Evolutionary conservation across 2,113 vertebrate species (phyloP).

Genomic region (Onychostruthus taczanowskii): DNA sequence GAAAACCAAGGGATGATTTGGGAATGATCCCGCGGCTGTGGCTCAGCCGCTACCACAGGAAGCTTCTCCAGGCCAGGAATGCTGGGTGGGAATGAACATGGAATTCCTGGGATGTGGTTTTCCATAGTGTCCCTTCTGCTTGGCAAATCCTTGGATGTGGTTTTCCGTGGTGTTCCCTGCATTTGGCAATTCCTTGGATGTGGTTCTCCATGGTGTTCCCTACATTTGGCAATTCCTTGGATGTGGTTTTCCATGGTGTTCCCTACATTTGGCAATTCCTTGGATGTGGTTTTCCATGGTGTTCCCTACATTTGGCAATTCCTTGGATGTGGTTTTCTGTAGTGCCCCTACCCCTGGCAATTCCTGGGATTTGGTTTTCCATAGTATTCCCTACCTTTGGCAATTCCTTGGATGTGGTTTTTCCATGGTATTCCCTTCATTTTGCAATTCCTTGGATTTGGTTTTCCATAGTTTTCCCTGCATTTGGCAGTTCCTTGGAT

Average conservation of each 20-base stretch:
- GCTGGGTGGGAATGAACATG: neutral
- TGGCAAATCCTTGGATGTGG: neutral
- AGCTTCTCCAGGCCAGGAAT: neutral
- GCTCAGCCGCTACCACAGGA: neutral
- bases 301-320: rapidly evolving
- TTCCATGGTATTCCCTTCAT: rapidly evolving
- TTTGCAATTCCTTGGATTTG: neutral
- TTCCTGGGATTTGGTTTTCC: neutral
- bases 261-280: neutral
- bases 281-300: neutral
- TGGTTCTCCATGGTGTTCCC: neutral
- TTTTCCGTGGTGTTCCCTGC: neutral
- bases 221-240: neutral
- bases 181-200: neutral
- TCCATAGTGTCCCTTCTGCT: rapidly evolving
- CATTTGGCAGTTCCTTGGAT: neutral
- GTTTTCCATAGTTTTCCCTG: neutral
- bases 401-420: neutral
- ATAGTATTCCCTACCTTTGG: rapidly evolving
- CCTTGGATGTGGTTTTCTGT: neutral
- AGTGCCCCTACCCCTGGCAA: neutral
- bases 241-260: neutral
- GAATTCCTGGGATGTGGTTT: neutral
- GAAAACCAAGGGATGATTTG: neutral
- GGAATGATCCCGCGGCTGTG: neutral